These are phyloP conservation scores for Piscicola geometra DNA, from an alignment of 2,888 invertebrate species.

Conservation along the genomic window DNA sequence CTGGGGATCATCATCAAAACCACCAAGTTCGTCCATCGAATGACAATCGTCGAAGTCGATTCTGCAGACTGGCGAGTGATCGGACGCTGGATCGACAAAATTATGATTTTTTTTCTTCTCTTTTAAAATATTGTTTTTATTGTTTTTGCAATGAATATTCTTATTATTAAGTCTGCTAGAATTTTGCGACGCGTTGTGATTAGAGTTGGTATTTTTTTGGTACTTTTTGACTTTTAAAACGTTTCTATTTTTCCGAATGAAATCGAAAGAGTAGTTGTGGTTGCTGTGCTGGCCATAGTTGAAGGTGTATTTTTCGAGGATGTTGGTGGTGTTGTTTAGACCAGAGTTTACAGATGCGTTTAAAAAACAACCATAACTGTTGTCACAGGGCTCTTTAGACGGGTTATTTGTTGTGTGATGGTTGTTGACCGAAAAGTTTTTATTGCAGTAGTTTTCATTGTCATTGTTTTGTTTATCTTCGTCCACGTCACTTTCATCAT, in stretches of 20 bases:
- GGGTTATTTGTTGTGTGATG: background rate
- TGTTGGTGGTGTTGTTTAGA: no score
- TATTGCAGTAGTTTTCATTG: no score
- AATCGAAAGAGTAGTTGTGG: slow-evolving; percentile 10
- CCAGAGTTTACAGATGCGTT: no score
- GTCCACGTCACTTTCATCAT: no score
- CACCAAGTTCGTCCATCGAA: slow-evolving; percentile 3
- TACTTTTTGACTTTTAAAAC: background rate
- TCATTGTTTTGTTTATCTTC: no score
- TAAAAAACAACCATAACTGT: background rate
- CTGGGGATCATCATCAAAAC: background rate
- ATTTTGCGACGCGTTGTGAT: background rate
- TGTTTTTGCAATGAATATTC: no score
- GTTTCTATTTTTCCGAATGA: background rate
- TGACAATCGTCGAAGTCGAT: background rate
- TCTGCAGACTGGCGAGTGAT: background rate
- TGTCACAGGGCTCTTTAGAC: background rate
- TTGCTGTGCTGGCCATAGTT: background rate
- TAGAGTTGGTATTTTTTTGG: background rate
- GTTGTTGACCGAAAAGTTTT: background rate
- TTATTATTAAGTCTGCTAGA: background rate
- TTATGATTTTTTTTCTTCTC: no score
- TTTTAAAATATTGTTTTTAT: no score
- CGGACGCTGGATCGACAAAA: no score
- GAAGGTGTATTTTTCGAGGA: background rate